Evolutionary conservation across 2,888 invertebrate genomes (phyloP).

Genomic region (Machimus atricapillus): DNA sequence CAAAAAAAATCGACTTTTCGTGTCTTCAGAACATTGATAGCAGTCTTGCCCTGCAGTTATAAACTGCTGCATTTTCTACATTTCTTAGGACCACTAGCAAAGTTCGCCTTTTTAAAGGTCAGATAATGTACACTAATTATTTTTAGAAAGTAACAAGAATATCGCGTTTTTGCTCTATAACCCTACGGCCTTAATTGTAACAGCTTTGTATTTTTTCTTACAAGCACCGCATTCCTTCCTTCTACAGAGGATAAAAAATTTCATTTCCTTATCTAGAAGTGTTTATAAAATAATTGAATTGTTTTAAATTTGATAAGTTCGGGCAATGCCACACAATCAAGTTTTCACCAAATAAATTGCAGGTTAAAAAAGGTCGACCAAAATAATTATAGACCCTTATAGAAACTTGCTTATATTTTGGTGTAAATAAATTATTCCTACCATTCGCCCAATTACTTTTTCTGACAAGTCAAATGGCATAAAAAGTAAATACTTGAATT

Average conservation of each 20-base stretch:
- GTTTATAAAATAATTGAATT: too few species aligned
- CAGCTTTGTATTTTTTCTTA: too few species aligned
- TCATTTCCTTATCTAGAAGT: too few species aligned
- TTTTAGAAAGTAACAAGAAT: not conserved
- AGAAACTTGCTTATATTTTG: not conserved
- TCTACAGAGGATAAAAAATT: not conserved
- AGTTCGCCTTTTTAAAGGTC: not conserved
- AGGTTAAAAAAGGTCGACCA: too few species aligned
- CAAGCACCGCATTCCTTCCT: not conserved
- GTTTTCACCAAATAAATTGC: too few species aligned
- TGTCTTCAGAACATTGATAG: not conserved
- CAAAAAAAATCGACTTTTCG: not conserved
- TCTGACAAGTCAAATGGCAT: not conserved
- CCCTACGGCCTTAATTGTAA: too few species aligned
- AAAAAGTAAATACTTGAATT: not conserved
- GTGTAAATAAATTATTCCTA: not conserved
- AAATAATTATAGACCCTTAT: too few species aligned
- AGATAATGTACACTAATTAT: too few species aligned
- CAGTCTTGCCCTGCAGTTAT: too few species aligned
- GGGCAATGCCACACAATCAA: not conserved
- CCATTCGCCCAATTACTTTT: not conserved
- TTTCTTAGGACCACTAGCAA: not conserved
- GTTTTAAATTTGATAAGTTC: not conserved
- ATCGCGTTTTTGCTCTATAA: too few species aligned
- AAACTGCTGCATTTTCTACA: not conserved